phyloP scores from a whole-genome alignment of 1,140 invertebrate genomes.

The Heliconius hewitsoni region DNA sequence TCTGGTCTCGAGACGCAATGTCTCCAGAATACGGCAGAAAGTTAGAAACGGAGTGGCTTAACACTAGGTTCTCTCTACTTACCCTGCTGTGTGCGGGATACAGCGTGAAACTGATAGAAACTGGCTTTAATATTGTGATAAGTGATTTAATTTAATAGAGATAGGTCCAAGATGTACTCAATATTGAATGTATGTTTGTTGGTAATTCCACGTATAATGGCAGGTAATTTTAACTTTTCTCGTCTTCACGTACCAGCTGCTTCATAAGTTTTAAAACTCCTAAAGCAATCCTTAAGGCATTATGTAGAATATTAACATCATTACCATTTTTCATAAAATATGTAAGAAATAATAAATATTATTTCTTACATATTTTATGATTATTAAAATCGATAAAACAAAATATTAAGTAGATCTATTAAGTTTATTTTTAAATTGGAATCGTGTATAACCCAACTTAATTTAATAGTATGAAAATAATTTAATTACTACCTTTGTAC shows the following conservation, averaged over 20 bases:
- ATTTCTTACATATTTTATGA: too few species aligned
- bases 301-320: not conserved
- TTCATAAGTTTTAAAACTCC: not conserved
- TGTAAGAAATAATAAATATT: not conserved
- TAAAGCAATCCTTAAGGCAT: slow-evolving; percentile 7
- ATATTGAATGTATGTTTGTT: not conserved
- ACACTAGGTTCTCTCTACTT: not conserved
- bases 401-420: too few species aligned
- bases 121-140: too few species aligned
- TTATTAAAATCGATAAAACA: not conserved
- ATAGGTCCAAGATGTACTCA: not conserved
- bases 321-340: not conserved
- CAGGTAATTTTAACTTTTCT: slow-evolving; percentile 1
- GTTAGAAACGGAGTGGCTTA: not conserved
- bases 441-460: not conserved
- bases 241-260: not conserved
- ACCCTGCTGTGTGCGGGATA: not conserved
- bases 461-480: not conserved
- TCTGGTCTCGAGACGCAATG: too few species aligned
- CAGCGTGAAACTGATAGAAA: not conserved
- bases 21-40: not conserved
- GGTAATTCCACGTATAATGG: slow-evolving; percentile 3
- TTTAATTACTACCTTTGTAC: too few species aligned
- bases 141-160: not conserved
- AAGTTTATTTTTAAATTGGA: not conserved